These are phyloP conservation scores for Tragelaphus eurycerus DNA, from an alignment of 2,797 vertebrate species.

Conservation along the genomic window DNA sequence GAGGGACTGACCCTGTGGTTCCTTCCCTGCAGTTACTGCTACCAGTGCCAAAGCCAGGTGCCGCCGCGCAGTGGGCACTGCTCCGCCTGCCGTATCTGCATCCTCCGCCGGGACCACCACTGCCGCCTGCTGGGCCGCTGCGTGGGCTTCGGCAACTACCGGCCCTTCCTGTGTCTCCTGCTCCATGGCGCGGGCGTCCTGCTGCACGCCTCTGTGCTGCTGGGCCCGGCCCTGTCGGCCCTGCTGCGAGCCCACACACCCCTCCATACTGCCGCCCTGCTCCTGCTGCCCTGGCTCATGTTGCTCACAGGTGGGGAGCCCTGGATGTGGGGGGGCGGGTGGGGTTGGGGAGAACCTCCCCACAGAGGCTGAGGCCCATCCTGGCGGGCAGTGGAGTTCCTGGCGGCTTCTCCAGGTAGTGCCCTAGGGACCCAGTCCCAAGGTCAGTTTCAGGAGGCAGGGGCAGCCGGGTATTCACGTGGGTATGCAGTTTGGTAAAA, in stretches of 20 bases:
- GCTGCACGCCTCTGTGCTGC: conserved; percentile 90
- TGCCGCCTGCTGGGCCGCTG: conserved; percentile 93
- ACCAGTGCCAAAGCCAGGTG: conserved; percentile 92
- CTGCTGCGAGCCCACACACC: conserved; percentile 90
- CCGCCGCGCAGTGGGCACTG: conserved; percentile 93
- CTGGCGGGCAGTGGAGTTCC: background rate
- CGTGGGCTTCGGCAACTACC: conserved; percentile 91
- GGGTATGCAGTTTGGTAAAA: background rate
- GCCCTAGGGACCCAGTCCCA: background rate
- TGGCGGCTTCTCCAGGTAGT: background rate
- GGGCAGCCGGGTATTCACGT: background rate
- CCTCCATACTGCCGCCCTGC: conserved; percentile 88
- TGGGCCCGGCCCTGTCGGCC: conserved; percentile 90
- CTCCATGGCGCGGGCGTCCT: conserved; percentile 88
- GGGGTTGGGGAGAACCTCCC: accelerated
- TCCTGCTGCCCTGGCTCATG: conserved; percentile 94
- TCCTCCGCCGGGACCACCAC: conserved; percentile 93
- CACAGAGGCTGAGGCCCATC: background rate
- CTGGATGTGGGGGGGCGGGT: background rate
- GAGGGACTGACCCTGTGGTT: conserved; percentile 12
- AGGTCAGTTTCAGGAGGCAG: background rate
- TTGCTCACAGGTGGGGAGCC: conserved; percentile 87
- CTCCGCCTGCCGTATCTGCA: conserved; percentile 90
- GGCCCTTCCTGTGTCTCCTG: conserved; percentile 92
- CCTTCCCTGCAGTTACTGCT: conserved; percentile 88